A percentile compares a stretch with the other conserved stretches of the same genome.
These are phyloP conservation scores for Paedocypris micromegethes DNA, from an alignment of 2,797 vertebrate genomes.

Conservation along the genomic window DNA sequence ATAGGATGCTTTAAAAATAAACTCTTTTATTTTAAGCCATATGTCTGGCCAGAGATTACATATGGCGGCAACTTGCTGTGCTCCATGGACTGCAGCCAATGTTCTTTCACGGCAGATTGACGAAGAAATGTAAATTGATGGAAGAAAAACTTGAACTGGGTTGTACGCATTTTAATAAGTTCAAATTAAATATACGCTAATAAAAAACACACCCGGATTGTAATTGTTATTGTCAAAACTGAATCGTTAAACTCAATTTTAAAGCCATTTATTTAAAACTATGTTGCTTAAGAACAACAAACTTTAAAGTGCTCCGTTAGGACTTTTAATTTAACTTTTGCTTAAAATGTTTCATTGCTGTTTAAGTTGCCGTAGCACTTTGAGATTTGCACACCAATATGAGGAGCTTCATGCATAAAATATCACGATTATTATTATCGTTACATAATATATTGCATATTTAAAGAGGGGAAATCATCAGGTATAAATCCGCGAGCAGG, in stretches of 20 bases:
- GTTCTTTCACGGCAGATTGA: conserved; percentile 18
- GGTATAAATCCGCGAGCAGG: neutral
- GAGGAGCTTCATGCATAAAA: neutral
- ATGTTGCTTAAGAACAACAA: too few species aligned
- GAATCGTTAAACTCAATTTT: too few species aligned
- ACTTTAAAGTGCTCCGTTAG: too few species aligned
- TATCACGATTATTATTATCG: neutral
- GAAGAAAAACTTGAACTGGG: neutral
- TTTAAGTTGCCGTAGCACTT: too few species aligned
- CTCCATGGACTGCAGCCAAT: conserved; percentile 10
- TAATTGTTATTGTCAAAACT: too few species aligned
- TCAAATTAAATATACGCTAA: too few species aligned
- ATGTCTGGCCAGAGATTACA: conserved; percentile 17
- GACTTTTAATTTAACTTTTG: too few species aligned
- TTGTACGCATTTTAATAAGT: conserved; percentile 5
- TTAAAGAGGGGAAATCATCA: neutral
- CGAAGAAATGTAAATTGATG: conserved; percentile 24
- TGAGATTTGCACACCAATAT: too few species aligned
- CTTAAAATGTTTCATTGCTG: too few species aligned
- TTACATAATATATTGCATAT: too few species aligned
- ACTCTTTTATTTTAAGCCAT: neutral
- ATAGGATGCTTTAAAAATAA: neutral
- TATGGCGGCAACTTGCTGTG: conserved; percentile 3
- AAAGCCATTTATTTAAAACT: too few species aligned
- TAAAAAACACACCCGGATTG: too few species aligned